Conservation (phyloP, 2,113 vertebrate species). For the Equus quagga region DNA sequence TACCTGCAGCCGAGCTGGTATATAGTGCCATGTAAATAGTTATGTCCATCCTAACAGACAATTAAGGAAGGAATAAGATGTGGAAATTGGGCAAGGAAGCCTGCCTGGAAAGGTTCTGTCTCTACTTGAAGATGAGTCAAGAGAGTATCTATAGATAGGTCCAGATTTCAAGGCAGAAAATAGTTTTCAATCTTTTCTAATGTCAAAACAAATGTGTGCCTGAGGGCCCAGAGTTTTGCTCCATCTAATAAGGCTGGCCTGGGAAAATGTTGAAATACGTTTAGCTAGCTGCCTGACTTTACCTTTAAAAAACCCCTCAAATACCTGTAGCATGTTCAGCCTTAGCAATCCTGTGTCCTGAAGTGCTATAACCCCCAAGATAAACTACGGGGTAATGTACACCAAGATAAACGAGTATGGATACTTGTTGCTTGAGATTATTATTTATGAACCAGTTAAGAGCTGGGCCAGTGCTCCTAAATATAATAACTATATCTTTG, state of each 20-base stretch:
- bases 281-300: not conserved
- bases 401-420: not conserved
- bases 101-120: not conserved
- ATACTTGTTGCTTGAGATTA: not conserved
- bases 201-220: not conserved
- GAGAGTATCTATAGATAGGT: not conserved
- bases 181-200: not conserved
- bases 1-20: not conserved
- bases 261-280: not conserved
- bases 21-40: not conserved
- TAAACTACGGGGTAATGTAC: not conserved
- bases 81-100: not conserved
- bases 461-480: not conserved
- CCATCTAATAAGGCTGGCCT: not conserved
- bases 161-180: slow-evolving; percentile 27
- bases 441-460: not conserved
- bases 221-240: not conserved
- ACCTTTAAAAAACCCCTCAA: not conserved
- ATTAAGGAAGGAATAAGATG: not conserved
- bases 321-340: not conserved
- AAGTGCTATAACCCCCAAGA: not conserved
- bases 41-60: not conserved
- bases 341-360: not conserved
- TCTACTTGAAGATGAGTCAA: not conserved
- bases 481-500: not conserved